Base-by-base conservation (phyloP, 2,888 invertebrate genomes). In the Trypoxylon attenuatum region DNA sequence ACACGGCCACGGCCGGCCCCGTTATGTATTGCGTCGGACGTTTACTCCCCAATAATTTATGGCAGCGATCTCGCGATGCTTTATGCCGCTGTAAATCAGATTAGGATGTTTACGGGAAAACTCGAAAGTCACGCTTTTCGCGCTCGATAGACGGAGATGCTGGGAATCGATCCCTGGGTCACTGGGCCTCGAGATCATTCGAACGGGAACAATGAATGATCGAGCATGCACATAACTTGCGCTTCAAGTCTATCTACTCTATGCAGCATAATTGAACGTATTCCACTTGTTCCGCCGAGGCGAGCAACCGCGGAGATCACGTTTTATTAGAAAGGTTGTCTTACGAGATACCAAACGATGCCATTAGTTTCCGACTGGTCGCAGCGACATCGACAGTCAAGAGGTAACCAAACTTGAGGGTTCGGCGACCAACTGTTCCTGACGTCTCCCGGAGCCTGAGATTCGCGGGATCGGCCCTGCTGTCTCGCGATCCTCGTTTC, bases 31-130 rank as follows among this genome's bases (percentile, higher is more conserved):
- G 55, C 42, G 58, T 46, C 56, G 60, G 47, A 52, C 55, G 52
- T 68, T 68, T 45, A 55, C 59, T 43, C 47, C 33, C 51, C 22
- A 47, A 68, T 62, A 71, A 73, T 73, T 75, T 71, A 73, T 47
- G 49, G 62, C 41, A 55, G 61, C 68, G 67, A 71, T 70, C 60
- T 16, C 25, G 60, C 29, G 60, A 50, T 58, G 51, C 61, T 74
- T 73, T 68, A 69, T 19, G 56, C 33, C 39, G 54, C 16, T 51
- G 39, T 74, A 68, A 74, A 73, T 74, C 71, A 71, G 64, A 70
- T 63, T 63, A 60, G 58, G 52, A 54, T 51, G 47, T 71, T 65
- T 63, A 60, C 62, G 51, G 23, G 61, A 63, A 69, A 68, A 69
- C 54, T 59, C 58, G 66, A 70, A 51, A 70, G 67, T 71, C 55